Evolutionary conservation across 2,888 invertebrate species (phyloP).

Genomic region (Imbricaverruca yamaguchii): DNA sequence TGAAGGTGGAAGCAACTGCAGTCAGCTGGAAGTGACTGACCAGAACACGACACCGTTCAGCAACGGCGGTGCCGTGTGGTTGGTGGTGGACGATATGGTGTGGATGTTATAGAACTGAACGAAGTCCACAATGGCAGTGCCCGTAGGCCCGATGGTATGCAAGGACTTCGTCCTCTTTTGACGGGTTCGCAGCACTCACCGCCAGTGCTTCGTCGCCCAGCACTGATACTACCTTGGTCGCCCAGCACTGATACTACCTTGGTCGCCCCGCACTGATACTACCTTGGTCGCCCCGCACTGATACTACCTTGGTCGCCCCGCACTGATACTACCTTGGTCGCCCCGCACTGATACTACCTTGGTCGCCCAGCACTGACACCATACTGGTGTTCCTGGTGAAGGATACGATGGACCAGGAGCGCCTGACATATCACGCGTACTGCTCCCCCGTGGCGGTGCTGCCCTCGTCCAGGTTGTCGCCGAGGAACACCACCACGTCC

Average conservation of each 20-base stretch:
- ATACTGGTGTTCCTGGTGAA: slow-evolving; percentile 36
- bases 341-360: slow-evolving; percentile 83
- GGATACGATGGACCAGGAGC: slow-evolving; percentile 60
- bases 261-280: too few relatives aligned
- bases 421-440: slow-evolving; percentile 62
- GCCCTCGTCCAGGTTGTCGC: slow-evolving; percentile 93
- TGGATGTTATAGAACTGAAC: slow-evolving; percentile 43
- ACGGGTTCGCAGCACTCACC: slow-evolving; percentile 72
- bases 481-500: slow-evolving; percentile 78
- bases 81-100: too few relatives aligned
- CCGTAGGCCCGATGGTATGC: slow-evolving; percentile 68
- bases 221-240: slow-evolving; percentile 61
- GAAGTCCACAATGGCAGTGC: slow-evolving; percentile 42
- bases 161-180: slow-evolving; percentile 55
- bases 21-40: too few relatives aligned
- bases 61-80: too few relatives aligned
- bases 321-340: too few relatives aligned
- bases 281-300: too few relatives aligned
- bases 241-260: too few relatives aligned
- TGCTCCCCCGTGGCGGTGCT: slow-evolving; percentile 62
- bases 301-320: too few relatives aligned
- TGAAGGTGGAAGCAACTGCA: not conserved
- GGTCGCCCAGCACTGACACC: slow-evolving; percentile 59
- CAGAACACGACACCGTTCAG: too few relatives aligned
- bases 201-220: slow-evolving; percentile 96